A percentile compares a stretch with the other conserved stretches of the same genome.
Conservation (phyloP, 1,140 invertebrate species). For the Uloborus diversus region DNA sequence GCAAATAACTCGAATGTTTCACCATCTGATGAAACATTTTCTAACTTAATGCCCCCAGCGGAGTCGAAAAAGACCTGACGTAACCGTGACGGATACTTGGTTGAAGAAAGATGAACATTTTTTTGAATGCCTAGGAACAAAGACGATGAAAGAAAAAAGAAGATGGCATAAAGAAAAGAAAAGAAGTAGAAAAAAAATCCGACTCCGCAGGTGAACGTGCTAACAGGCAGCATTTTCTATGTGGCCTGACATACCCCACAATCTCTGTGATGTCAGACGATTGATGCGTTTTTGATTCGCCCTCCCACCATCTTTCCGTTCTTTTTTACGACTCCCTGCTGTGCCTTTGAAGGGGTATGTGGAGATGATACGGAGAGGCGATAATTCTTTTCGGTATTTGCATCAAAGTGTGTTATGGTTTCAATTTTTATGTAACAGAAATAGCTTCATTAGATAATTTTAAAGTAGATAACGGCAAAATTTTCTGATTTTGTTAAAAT, state of each 20-base stretch:
- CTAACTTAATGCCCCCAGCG: neutral
- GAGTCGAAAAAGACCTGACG: too few species aligned
- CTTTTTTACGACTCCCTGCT: neutral
- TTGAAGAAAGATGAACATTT: too few species aligned
- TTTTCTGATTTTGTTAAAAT: too few species aligned
- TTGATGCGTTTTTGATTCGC: conserved; percentile 50
- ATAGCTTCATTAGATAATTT: too few species aligned
- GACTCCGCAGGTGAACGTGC: conserved; percentile 25
- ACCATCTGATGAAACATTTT: too few species aligned
- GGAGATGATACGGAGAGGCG: neutral
- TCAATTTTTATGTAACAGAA: neutral
- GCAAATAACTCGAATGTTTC: too few species aligned
- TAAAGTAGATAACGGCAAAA: too few species aligned
- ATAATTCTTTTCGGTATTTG: neutral
- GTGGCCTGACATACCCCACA: conserved; percentile 33
- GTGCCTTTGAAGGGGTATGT: neutral
- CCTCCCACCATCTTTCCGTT: conserved; percentile 29
- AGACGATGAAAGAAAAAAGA: neutral
- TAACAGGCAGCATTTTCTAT: conserved; percentile 40
- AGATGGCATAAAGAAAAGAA: too few species aligned
- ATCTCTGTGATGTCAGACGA: conserved; percentile 19
- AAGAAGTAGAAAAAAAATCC: neutral
- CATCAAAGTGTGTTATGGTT: neutral
- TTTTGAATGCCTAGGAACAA: too few species aligned
- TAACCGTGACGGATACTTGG: too few species aligned